A percentile compares a stretch with the other conserved stretches of the same genome.
Evolutionary conservation across 92 coral and sea anemone genomes (phyloP).

Genomic region (Phenganax stokvisi): DNA sequence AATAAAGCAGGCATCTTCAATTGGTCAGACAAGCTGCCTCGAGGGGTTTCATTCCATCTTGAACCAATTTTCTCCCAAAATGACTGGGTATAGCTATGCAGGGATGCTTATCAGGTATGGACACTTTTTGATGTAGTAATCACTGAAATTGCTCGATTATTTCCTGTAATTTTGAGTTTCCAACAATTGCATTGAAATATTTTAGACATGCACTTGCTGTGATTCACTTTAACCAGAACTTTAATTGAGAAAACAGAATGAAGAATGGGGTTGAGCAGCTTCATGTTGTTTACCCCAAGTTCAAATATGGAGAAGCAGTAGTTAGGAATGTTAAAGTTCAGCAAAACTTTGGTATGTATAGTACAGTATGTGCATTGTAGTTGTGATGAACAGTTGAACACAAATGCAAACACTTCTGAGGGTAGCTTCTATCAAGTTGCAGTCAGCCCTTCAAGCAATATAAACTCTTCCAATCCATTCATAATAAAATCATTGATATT

Average conservation of each 20-base stretch:
- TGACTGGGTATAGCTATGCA: background rate
- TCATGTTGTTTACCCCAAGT: constrained; percentile 38
- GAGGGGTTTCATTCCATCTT: background rate
- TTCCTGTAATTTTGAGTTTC: background rate
- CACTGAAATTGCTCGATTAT: too few species aligned
- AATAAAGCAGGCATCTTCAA: background rate
- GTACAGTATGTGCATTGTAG: background rate
- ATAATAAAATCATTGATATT: background rate
- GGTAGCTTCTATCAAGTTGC: background rate
- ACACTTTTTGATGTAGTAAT: too few species aligned
- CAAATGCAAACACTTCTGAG: background rate
- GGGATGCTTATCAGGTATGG: constrained; percentile 30
- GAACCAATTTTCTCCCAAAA: constrained; percentile 12
- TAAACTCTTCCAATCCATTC: background rate
- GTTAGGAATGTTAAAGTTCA: constrained; percentile 28
- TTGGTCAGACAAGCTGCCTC: constrained; percentile 3
- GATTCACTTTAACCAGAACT: constrained; percentile 35
- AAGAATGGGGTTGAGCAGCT: constrained; percentile 28
- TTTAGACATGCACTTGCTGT: constrained; percentile 43
- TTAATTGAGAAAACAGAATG: constrained; percentile 22
- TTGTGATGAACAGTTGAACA: background rate
- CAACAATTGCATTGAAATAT: constrained; percentile 11
- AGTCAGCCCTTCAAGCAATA: background rate
- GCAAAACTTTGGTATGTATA: constrained; percentile 30
- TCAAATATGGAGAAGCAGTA: constrained; percentile 44